Evolutionary conservation across 2,888 invertebrate species (phyloP).

Genomic region (Dioctria linearis): DNA sequence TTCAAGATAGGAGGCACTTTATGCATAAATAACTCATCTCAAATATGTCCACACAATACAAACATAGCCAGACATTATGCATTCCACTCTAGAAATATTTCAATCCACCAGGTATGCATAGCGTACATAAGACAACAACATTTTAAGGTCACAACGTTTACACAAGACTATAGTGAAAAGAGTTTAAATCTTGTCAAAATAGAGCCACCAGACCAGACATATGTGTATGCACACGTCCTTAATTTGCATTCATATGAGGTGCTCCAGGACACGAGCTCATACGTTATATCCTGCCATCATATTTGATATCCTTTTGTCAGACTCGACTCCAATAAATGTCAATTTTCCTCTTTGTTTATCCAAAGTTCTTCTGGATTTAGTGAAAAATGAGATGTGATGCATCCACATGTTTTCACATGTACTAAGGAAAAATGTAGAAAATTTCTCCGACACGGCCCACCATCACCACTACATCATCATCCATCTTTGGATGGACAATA

Average conservation of each 20-base stretch:
- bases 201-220: slow-evolving; percentile 11
- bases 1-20: too few relatives aligned
- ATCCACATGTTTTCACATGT: slow-evolving; percentile 1
- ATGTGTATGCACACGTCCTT: background rate
- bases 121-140: background rate
- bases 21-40: too few relatives aligned
- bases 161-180: slow-evolving; percentile 14
- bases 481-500: background rate
- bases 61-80: too few relatives aligned
- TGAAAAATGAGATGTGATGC: slow-evolving; percentile 10
- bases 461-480: background rate
- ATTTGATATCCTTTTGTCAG: background rate
- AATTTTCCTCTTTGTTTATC: slow-evolving; percentile 39
- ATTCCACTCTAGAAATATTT: too few relatives aligned
- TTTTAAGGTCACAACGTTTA: slow-evolving; percentile 24
- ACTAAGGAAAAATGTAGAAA: background rate
- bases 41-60: too few relatives aligned
- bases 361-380: slow-evolving; percentile 21
- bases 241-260: background rate
- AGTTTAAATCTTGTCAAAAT: slow-evolving; percentile 21
- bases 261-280: background rate
- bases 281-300: slow-evolving; percentile 5
- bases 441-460: background rate
- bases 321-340: slow-evolving; percentile 35
- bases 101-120: too few relatives aligned